phyloP scores from a whole-genome alignment of 2,113 vertebrate genomes.

The Phoxinus phoxinus region DNA sequence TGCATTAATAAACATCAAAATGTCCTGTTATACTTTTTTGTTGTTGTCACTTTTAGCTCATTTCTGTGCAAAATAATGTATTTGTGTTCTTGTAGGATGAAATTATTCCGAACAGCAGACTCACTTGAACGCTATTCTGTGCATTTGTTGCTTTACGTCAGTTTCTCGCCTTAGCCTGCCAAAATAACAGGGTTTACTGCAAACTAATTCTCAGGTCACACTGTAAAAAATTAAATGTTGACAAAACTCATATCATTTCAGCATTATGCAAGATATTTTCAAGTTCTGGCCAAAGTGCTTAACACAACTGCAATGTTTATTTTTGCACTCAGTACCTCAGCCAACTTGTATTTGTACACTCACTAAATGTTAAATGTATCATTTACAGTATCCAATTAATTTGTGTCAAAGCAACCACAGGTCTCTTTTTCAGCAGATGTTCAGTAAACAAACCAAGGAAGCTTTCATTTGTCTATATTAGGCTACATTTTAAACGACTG shows the following conservation, averaged over 20 bases:
- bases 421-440: not conserved
- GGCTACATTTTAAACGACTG: conserved; percentile 7
- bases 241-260: not conserved
- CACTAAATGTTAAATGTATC: not conserved
- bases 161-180: not conserved
- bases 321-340: not conserved
- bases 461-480: not conserved
- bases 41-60: not conserved
- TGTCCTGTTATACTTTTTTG: not conserved
- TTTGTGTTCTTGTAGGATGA: not conserved
- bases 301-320: not conserved
- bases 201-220: not conserved
- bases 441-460: not conserved
- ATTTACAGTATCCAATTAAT: not conserved
- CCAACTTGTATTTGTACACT: not conserved
- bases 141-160: not conserved
- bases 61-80: not conserved
- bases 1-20: not conserved
- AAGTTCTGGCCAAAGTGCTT: not conserved
- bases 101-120: not conserved
- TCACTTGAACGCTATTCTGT: not conserved
- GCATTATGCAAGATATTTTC: not conserved
- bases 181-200: not conserved
- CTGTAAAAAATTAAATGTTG: not conserved
- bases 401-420: not conserved